Evolutionary conservation across 2,888 invertebrate species (phyloP).

Genomic region (Diplazon laetatorius): DNA sequence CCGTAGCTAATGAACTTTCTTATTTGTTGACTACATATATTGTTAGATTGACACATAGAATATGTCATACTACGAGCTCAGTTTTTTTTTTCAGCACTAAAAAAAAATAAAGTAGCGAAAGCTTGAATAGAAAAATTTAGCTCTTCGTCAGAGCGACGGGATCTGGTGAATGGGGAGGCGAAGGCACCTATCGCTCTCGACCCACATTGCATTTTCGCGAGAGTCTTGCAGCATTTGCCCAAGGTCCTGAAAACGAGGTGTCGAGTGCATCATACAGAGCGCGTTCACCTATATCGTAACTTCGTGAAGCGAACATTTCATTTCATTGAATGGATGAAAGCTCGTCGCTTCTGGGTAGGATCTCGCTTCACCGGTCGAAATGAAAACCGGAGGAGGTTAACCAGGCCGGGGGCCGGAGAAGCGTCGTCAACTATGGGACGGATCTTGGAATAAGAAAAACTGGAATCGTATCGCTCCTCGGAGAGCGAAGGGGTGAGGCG

Average conservation of each 20-base stretch:
- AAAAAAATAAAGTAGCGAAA: not conserved
- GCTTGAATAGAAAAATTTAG: constrained; percentile 34
- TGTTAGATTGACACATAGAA: not conserved
- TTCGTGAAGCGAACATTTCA: constrained; percentile 60
- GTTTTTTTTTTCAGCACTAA: not conserved
- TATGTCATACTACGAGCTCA: not conserved
- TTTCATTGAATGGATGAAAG: constrained; percentile 63
- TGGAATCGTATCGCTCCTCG: constrained; percentile 40
- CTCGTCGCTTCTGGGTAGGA: constrained; percentile 53
- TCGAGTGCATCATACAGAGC: constrained; percentile 44
- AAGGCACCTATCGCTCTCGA: constrained; percentile 30
- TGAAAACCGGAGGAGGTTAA: constrained; percentile 66
- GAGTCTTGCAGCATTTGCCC: constrained; percentile 31
- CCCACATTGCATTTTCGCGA: constrained; percentile 45
- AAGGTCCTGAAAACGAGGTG: constrained; percentile 48
- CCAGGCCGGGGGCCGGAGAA: constrained; percentile 48
- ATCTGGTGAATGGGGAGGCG: constrained; percentile 20
- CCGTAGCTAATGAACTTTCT: not conserved
- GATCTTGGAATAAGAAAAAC: constrained; percentile 58
- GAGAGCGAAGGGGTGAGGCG: constrained; percentile 26
- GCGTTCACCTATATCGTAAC: constrained; percentile 56
- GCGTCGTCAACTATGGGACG: constrained; percentile 32
- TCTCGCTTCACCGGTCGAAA: constrained; percentile 59
- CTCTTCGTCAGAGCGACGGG: constrained; percentile 6
- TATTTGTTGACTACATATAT: not conserved